These are phyloP conservation scores for Cephus sareptanus DNA, from an alignment of 2,888 invertebrate species.

Conservation along the genomic window DNA sequence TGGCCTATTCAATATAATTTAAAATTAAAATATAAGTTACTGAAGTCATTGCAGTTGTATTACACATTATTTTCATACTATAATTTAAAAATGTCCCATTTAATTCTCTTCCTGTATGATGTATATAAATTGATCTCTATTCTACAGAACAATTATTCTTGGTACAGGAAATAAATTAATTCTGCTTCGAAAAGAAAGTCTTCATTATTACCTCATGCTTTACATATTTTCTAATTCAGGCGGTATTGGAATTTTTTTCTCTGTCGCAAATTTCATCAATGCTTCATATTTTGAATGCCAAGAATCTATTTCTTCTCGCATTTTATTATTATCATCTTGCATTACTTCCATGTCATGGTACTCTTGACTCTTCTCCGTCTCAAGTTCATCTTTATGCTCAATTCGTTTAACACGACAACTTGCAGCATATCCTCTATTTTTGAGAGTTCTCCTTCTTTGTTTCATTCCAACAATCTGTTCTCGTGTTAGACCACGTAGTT, in stretches of 20 bases:
- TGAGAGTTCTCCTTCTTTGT: slow-evolving; percentile 89
- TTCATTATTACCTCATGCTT: background rate
- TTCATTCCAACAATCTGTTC: slow-evolving; percentile 92
- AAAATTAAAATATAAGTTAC: background rate
- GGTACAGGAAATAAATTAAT: background rate
- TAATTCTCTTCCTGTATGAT: background rate
- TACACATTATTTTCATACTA: background rate
- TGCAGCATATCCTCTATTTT: slow-evolving; percentile 93
- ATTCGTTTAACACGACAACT: slow-evolving; percentile 91
- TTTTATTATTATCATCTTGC: slow-evolving; percentile 79
- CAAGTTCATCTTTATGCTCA: slow-evolving; percentile 89
- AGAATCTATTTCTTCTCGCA: slow-evolving; percentile 79
- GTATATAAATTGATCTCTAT: background rate
- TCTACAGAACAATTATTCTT: background rate
- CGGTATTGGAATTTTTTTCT: slow-evolving; percentile 81
- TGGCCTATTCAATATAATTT: background rate
- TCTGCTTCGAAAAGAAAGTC: background rate
- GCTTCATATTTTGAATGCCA: slow-evolving; percentile 83
- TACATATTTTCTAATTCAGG: slow-evolving; percentile 71
- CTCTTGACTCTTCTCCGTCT: slow-evolving; percentile 81
- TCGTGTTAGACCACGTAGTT: slow-evolving; percentile 82
- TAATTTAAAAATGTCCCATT: background rate
- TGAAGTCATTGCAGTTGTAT: background rate
- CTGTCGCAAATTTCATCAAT: slow-evolving; percentile 80
- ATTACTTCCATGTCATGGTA: slow-evolving; percentile 82